phyloP scores from a whole-genome alignment of 2,888 invertebrate species.

The Lapara coniferarum region DNA sequence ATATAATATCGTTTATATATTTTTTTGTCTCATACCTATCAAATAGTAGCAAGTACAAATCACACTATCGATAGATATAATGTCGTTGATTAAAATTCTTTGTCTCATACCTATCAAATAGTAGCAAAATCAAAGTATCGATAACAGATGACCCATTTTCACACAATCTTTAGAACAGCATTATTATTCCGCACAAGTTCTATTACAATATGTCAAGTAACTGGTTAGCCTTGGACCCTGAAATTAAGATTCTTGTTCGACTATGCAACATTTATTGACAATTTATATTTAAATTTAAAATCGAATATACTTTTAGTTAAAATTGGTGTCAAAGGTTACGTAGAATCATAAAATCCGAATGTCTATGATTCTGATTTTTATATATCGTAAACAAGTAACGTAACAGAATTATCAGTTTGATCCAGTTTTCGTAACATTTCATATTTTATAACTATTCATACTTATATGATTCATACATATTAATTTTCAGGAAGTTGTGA shows the following conservation, averaged over 20 bases:
- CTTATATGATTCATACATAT: too few species aligned
- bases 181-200: slow-evolving; percentile 38
- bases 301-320: background rate
- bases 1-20: too few species aligned
- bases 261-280: slow-evolving; percentile 26
- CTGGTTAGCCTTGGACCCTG: slow-evolving; percentile 51
- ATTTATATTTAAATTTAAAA: slow-evolving; percentile 16
- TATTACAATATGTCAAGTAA: slow-evolving; percentile 47
- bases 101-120: background rate
- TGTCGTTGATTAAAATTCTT: too few species aligned
- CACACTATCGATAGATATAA: too few species aligned
- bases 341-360: background rate
- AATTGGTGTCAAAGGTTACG: slow-evolving; percentile 5
- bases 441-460: too few species aligned
- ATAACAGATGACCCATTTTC: slow-evolving; percentile 38
- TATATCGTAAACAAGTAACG: background rate
- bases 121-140: background rate
- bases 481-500: too few species aligned
- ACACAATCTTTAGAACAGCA: slow-evolving; percentile 40
- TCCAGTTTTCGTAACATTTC: too few species aligned
- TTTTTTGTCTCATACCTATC: background rate
- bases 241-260: slow-evolving; percentile 48
- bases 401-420: background rate
- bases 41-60: background rate
- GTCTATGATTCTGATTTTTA: background rate